Conservation (phyloP, 1,140 invertebrate species). For the Drosophila sulfurigaster region DNA sequence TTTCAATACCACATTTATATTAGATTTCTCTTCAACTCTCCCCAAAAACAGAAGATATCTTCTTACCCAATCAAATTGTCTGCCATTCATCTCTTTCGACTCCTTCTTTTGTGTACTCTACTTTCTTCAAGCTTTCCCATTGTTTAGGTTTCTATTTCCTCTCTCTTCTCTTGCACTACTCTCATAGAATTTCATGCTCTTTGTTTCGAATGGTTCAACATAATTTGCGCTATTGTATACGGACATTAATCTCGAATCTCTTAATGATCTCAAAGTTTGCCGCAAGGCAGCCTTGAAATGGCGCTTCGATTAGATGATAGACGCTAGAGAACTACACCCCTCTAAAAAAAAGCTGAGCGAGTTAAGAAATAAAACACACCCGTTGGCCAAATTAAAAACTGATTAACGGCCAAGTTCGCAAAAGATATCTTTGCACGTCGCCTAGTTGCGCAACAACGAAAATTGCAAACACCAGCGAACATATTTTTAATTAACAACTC, state of each 20-base stretch:
- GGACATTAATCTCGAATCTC: constrained; percentile 34
- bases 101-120: not conserved
- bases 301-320: constrained; percentile 10
- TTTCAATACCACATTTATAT: not conserved
- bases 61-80: constrained; percentile 1
- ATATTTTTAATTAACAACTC: constrained; percentile 79
- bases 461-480: constrained; percentile 24
- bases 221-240: constrained; percentile 21
- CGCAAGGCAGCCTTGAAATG: constrained; percentile 52
- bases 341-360: not conserved
- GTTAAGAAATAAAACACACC: constrained; percentile 24
- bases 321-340: not conserved
- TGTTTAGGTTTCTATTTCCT: constrained; percentile 5
- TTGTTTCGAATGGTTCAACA: constrained; percentile 5
- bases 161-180: not conserved
- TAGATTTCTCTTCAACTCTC: not conserved
- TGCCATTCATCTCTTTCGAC: not conserved
- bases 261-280: constrained; percentile 48
- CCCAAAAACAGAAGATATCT: not conserved
- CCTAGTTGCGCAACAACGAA: constrained; percentile 11
- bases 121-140: not conserved
- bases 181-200: constrained; percentile 5
- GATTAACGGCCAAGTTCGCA: constrained; percentile 40
- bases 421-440: constrained; percentile 63
- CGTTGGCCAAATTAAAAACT: constrained; percentile 48